Evolutionary conservation across 2,888 invertebrate genomes (phyloP).

Genomic region (Agrilus mali): DNA sequence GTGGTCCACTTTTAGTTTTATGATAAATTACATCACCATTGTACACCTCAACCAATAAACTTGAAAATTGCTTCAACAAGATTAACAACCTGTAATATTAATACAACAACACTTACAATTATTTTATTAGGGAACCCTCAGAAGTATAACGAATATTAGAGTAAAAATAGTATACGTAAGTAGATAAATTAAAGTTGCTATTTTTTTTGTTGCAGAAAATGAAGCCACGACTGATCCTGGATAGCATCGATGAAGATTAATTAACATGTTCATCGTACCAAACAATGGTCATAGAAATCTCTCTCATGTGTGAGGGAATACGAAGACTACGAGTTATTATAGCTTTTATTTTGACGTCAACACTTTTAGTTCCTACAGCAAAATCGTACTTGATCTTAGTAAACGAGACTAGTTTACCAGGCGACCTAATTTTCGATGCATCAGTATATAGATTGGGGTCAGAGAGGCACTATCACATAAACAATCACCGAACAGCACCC

Average conservation of each 20-base stretch:
- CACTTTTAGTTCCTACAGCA: constrained; percentile 8
- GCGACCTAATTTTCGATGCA: constrained; percentile 61
- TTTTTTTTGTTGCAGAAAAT: constrained; percentile 2
- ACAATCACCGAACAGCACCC: constrained; percentile 67
- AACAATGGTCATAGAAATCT: constrained; percentile 15
- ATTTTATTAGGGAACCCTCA: no score
- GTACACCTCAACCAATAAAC: no score
- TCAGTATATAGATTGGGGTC: constrained; percentile 71
- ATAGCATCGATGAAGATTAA: not conserved
- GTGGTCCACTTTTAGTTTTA: no score
- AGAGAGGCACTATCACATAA: constrained; percentile 65
- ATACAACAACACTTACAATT: no score
- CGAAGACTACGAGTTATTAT: constrained; percentile 8
- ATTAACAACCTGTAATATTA: no score
- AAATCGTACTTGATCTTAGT: constrained; percentile 28
- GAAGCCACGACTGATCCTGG: constrained; percentile 3
- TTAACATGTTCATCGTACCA: constrained; percentile 9
- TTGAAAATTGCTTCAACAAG: no score
- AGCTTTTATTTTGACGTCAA: constrained; percentile 10
- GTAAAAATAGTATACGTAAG: no score
- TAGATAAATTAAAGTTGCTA: no score
- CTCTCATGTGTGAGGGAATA: constrained; percentile 18
- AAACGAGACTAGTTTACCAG: constrained; percentile 39
- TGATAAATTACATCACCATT: no score
- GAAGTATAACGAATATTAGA: no score